phyloP scores from a whole-genome alignment of 2,113 vertebrate species.

The Cephalophus harveyi region DNA sequence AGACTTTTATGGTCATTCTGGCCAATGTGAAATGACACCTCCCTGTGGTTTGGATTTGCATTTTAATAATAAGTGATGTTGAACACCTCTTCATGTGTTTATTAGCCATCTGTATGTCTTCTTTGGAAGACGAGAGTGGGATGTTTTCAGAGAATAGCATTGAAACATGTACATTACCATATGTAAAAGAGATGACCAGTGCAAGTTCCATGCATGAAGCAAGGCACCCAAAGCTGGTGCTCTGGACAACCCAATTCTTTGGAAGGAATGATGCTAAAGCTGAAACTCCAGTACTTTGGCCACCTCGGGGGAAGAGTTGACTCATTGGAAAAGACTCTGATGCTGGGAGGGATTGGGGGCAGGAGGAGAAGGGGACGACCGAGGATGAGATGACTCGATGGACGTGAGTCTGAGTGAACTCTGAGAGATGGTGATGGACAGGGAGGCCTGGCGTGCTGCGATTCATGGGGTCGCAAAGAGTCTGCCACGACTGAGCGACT shows the following conservation, averaged over 20 bases:
- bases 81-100: not conserved
- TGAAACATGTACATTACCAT: not conserved
- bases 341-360: no score
- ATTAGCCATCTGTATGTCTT: not conserved
- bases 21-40: not conserved
- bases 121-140: not conserved
- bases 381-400: no score
- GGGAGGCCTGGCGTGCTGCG: no score
- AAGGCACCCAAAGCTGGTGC: not conserved
- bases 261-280: no score
- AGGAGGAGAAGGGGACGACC: no score
- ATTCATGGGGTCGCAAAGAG: no score
- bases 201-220: not conserved
- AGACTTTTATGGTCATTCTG: not conserved
- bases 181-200: not conserved
- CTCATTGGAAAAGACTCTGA: no score
- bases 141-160: not conserved
- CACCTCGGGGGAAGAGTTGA: no score
- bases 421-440: no score
- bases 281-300: no score
- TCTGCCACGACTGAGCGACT: no score
- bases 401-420: no score
- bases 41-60: not conserved
- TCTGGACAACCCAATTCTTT: not conserved
- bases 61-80: not conserved